Evolutionary conservation across 2,888 invertebrate species (phyloP).

Genomic region (Athalia circularis): DNA sequence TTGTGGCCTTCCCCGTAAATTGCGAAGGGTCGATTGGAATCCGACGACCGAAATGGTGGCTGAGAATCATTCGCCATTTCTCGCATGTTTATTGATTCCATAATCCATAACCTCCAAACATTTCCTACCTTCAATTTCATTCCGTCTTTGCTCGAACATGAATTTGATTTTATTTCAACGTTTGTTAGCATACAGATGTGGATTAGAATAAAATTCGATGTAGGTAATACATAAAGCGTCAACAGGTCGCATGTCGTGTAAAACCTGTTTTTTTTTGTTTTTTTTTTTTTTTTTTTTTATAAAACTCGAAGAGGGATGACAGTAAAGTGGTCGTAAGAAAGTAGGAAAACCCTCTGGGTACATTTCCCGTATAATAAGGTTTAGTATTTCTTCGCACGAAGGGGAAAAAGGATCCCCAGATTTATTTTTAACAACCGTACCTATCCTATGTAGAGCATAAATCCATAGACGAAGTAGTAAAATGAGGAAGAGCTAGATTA

Average conservation of each 20-base stretch:
- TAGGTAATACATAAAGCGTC: constrained; percentile 1
- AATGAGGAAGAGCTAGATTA: neutral
- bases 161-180: neutral
- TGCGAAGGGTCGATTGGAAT: constrained; percentile 37
- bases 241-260: constrained; percentile 39
- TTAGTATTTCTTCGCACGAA: constrained; percentile 22
- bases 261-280: neutral
- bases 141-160: neutral
- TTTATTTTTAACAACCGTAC: neutral
- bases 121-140: neutral
- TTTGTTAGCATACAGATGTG: no score
- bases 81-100: constrained; percentile 2
- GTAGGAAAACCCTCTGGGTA: neutral
- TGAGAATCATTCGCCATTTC: constrained; percentile 1
- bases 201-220: neutral
- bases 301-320: constrained; percentile 14
- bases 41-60: constrained; percentile 17
- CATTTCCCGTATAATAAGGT: constrained; percentile 19
- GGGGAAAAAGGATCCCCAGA: neutral
- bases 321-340: constrained; percentile 32
- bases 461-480: neutral
- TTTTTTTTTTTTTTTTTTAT: neutral
- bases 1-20: constrained; percentile 13
- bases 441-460: neutral
- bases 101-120: neutral